Conservation (phyloP, 2,888 invertebrate species). For the Miltochrista miniata region DNA sequence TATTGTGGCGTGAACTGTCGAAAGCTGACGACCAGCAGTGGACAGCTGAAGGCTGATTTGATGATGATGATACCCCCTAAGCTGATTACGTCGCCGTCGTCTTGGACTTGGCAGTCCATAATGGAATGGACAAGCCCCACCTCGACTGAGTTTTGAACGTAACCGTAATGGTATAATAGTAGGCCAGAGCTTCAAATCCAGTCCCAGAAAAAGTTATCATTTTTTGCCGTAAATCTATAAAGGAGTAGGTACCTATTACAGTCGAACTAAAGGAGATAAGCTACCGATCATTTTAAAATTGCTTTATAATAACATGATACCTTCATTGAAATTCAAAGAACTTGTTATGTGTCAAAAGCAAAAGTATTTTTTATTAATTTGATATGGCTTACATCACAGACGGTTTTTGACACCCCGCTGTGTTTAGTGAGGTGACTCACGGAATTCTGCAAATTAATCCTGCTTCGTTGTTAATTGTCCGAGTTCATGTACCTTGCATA, state of each 20-base stretch:
- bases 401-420: conserved; percentile 12
- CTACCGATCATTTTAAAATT: background rate
- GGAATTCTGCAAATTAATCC: conserved; percentile 16
- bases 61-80: too few species aligned
- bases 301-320: conserved; percentile 8
- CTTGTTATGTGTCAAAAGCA: conserved; percentile 3
- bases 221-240: too few species aligned
- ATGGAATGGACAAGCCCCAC: too few species aligned
- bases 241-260: too few species aligned
- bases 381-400: conserved; percentile 11
- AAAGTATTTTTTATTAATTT: conserved; percentile 16
- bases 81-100: too few species aligned
- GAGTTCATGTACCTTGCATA: background rate
- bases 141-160: too few species aligned
- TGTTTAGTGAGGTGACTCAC: conserved; percentile 21
- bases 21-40: too few species aligned
- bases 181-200: background rate
- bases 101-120: too few species aligned
- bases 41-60: too few species aligned
- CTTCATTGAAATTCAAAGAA: background rate
- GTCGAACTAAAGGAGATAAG: too few species aligned
- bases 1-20: too few species aligned
- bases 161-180: background rate
- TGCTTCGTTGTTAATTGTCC: conserved; percentile 20
- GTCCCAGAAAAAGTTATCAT: background rate